Percentiles rank a stretch among this genome's conserved stretches.
phyloP scores from a whole-genome alignment of 2,888 invertebrate genomes.

The Iselma pallidipennis region DNA sequence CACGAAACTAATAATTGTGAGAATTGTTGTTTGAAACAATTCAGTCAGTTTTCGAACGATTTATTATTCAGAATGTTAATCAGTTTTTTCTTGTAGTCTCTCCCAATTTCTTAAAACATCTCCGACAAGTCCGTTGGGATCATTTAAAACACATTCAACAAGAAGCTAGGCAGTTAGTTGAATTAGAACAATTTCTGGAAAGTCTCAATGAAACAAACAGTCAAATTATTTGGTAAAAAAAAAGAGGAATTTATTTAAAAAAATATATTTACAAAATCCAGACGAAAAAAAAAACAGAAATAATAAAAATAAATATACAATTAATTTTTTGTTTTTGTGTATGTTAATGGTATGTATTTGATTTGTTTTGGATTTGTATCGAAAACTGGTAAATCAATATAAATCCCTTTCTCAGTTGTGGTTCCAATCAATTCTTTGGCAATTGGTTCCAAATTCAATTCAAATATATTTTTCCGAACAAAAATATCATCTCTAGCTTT shows the following conservation, averaged over 20 bases:
- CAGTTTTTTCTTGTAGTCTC: constrained; percentile 37
- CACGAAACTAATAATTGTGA: too few species aligned
- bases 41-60: background rate
- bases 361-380: constrained; percentile 41
- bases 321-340: constrained; percentile 16
- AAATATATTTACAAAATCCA: constrained; percentile 22
- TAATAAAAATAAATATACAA: constrained; percentile 14
- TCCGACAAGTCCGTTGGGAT: constrained; percentile 56
- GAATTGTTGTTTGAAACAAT: too few species aligned
- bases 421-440: constrained; percentile 26
- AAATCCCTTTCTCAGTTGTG: constrained; percentile 44
- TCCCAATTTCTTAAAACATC: constrained; percentile 50
- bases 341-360: constrained; percentile 52
- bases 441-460: constrained; percentile 22
- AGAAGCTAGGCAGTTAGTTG: constrained; percentile 54
- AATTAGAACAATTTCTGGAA: constrained; percentile 55
- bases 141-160: constrained; percentile 57
- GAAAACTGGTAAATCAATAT: constrained; percentile 53
- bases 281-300: constrained; percentile 17
- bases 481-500: constrained; percentile 35
- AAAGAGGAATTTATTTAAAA: constrained; percentile 17
- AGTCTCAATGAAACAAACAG: constrained; percentile 33
- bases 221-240: constrained; percentile 26
- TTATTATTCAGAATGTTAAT: constrained; percentile 6
- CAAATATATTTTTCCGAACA: constrained; percentile 29